Evolutionary conservation across 2,113 vertebrate species (phyloP), one percentile per base, ranked within the genome.

Genomic region (Dendropsophus ebraccatus): DNA sequence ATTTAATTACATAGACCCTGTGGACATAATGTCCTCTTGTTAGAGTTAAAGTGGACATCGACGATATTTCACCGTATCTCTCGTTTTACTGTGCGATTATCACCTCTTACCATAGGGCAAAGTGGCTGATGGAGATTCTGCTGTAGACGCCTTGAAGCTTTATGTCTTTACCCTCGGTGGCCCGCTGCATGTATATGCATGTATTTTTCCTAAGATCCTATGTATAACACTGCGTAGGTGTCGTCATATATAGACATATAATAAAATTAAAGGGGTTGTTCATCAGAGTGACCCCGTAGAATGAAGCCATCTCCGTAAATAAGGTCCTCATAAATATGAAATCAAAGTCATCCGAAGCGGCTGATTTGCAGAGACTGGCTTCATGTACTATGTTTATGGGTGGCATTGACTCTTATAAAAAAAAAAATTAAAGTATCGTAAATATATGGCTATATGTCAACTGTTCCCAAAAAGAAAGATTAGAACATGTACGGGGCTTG

Each of bases 1-100:
- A 87, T 87, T 87, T 67, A 81, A 81, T 87, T 87, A 87, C 85
- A 81, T 35, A 81, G 77, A 50, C 77, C 85, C 85, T 81, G 65
- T 58, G 76, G 85, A 74, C 78, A 87, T 58, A 62, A 73, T 73
- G 78, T 87, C 85, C 85, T 87, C 78, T 81, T 60, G 67, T 87
- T 86, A 80, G 52, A 86, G 67, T 62, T 73, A 81, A 81, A 80
- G 67, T 86, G 77, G 76, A 80, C 84, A 50, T 60, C 32, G 54
- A 37, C 45, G 13, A 86, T 86, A 86, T 86, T 81, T 81, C 85
- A 81, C 52, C 35, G 12, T 25, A 80, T 62, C 67, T 74, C 67
- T 81, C 67, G 1, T 52, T 81, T 74, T 72, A 70, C 78, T 81
- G 85, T 25, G 11, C 58, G n/a, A 62, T 87, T 73, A 87, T 60